Conservation (phyloP, 2,888 invertebrate species). For the Trichopoda pennipes region DNA sequence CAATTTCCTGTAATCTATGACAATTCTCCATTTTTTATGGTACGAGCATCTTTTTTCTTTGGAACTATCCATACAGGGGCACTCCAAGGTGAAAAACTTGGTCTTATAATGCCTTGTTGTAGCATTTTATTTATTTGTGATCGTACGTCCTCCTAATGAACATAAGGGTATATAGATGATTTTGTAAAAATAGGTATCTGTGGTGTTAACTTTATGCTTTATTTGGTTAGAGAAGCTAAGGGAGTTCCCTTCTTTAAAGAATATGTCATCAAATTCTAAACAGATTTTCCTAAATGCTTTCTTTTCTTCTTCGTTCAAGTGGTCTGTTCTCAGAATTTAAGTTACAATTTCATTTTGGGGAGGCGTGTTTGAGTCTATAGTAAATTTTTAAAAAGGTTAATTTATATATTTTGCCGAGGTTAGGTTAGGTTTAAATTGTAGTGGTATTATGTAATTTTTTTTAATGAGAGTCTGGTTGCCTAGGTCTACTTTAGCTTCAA, state of each 20-base stretch:
- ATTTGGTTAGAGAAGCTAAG: constrained; percentile 44
- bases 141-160: too few species aligned
- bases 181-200: too few species aligned
- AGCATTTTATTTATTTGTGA: too few species aligned
- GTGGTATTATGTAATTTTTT: constrained; percentile 39
- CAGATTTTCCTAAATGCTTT: too few species aligned
- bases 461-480: constrained; percentile 42
- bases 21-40: too few species aligned
- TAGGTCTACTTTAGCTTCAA: neutral
- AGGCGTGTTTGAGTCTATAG: constrained; percentile 13
- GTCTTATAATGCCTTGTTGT: too few species aligned
- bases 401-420: constrained; percentile 43
- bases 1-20: too few species aligned
- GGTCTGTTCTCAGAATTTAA: neutral
- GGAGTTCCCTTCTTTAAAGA: constrained; percentile 36
- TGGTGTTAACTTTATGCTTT: constrained; percentile 62
- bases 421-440: constrained; percentile 53
- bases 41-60: too few species aligned
- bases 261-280: constrained; percentile 17
- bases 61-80: too few species aligned
- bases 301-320: too few species aligned
- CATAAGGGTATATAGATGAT: too few species aligned
- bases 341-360: constrained; percentile 9
- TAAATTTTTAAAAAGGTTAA: constrained; percentile 38
- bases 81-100: too few species aligned